A percentile compares a stretch with the other conserved stretches of the same genome.
Evolutionary conservation across 2,888 invertebrate genomes (phyloP).

Genomic region (Plebejus melissa): DNA sequence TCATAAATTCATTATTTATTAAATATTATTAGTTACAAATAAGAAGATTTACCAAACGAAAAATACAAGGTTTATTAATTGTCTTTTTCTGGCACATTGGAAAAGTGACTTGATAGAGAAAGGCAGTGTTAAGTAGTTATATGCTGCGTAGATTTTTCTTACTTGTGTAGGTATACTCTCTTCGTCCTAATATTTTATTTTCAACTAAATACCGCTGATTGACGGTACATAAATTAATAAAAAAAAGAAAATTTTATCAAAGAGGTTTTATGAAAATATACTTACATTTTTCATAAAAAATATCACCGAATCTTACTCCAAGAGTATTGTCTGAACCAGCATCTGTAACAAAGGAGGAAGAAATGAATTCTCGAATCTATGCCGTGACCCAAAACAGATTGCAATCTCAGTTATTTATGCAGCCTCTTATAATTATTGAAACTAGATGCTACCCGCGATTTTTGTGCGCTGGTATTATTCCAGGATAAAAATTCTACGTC

Average conservation of each 20-base stretch:
- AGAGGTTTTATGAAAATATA: slow-evolving; percentile 35
- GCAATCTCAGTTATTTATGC: slow-evolving; percentile 22
- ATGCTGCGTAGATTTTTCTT: too few relatives aligned
- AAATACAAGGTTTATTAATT: too few relatives aligned
- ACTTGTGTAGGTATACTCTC: too few relatives aligned
- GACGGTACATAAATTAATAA: background rate
- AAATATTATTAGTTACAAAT: too few relatives aligned
- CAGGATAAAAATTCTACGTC: background rate
- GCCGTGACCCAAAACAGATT: slow-evolving; percentile 28
- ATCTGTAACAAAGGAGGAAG: slow-evolving; percentile 60
- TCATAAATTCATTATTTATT: too few relatives aligned
- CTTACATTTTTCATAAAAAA: slow-evolving; percentile 67
- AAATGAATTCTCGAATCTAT: slow-evolving; percentile 31
- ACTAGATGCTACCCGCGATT: background rate
- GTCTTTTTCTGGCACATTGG: too few relatives aligned
- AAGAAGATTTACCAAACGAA: too few relatives aligned
- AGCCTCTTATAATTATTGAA: slow-evolving; percentile 22
- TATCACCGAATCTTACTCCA: slow-evolving; percentile 54
- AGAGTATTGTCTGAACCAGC: slow-evolving; percentile 63
- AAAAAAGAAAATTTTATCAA: background rate
- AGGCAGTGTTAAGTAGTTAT: too few relatives aligned
- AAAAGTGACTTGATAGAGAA: too few relatives aligned
- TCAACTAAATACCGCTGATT: too few relatives aligned
- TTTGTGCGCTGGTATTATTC: background rate
- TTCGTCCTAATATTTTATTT: too few relatives aligned